Evolutionary conservation across 2,113 vertebrate genomes (phyloP).

Genomic region (Brachypteracias leptosomus): DNA sequence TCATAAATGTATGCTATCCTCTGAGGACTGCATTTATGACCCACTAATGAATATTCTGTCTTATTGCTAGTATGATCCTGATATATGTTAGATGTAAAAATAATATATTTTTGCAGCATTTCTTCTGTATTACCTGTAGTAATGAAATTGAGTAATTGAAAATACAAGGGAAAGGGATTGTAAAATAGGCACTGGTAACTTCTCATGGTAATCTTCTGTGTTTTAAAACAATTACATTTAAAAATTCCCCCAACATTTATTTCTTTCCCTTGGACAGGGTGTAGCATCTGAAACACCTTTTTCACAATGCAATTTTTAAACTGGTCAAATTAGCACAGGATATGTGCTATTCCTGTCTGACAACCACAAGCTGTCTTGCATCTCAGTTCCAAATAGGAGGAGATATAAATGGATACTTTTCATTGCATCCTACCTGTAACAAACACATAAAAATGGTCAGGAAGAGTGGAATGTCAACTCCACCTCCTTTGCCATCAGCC

Average conservation of each 20-base stretch:
- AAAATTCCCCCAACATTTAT: background rate
- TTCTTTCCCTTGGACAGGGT: background rate
- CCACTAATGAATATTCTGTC: background rate
- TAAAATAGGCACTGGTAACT: background rate
- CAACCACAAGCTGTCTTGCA: background rate
- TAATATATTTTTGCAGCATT: background rate
- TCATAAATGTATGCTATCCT: background rate
- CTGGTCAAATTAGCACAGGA: background rate
- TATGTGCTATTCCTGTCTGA: background rate
- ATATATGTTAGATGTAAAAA: background rate
- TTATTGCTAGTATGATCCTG: background rate
- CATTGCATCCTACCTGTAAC: background rate
- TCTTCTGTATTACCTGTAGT: background rate
- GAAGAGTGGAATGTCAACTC: background rate
- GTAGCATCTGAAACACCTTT: background rate
- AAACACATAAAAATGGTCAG: background rate
- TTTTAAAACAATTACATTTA: background rate
- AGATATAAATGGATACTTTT: background rate
- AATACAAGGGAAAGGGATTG: background rate
- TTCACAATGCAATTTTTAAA: background rate
- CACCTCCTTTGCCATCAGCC: background rate
- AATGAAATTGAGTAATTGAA: background rate
- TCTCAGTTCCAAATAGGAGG: background rate
- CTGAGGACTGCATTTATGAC: background rate
- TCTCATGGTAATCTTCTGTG: background rate